phyloP scores from a whole-genome alignment of 2,888 invertebrate species.

The Luperina testacea region DNA sequence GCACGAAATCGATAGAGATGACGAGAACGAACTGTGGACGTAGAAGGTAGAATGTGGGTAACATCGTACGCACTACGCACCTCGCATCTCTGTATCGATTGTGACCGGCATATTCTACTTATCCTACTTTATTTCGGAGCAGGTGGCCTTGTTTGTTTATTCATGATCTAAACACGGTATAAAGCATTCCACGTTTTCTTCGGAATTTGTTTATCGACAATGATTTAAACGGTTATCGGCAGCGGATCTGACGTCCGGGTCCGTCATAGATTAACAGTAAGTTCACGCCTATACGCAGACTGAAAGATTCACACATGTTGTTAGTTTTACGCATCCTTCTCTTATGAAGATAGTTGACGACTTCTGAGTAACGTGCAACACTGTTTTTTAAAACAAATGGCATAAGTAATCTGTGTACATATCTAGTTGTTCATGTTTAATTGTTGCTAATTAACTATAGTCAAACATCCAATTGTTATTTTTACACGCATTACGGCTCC shows the following conservation, averaged over 20 bases:
- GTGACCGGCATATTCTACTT: slow-evolving; percentile 59
- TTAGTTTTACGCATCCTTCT: not conserved
- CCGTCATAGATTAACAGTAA: slow-evolving; percentile 19
- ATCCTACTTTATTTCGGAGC: slow-evolving; percentile 70
- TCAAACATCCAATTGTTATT: slow-evolving; percentile 7
- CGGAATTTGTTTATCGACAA: slow-evolving; percentile 67
- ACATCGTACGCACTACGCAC: slow-evolving; percentile 22
- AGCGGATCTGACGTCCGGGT: slow-evolving; percentile 19
- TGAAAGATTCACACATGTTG: slow-evolving; percentile 13
- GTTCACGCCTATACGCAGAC: slow-evolving; percentile 29
- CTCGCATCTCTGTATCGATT: slow-evolving; percentile 72
- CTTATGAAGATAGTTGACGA: slow-evolving; percentile 9
- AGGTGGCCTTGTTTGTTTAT: slow-evolving; percentile 81
- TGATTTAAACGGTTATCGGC: slow-evolving; percentile 52
- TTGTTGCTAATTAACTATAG: slow-evolving; percentile 13
- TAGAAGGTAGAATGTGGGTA: slow-evolving; percentile 22
- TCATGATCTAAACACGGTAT: slow-evolving; percentile 73
- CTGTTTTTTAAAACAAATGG: slow-evolving; percentile 14
- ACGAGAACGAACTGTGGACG: slow-evolving; percentile 43
- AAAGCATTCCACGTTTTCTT: slow-evolving; percentile 70
- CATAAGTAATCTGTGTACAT: not conserved
- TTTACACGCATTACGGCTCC: not conserved
- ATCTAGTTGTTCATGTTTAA: slow-evolving; percentile 28
- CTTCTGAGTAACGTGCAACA: slow-evolving; percentile 1
- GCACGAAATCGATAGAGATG: slow-evolving; percentile 76